phyloP scores from a whole-genome alignment of 2,113 vertebrate genomes.

The Callithrix jacchus region DNA sequence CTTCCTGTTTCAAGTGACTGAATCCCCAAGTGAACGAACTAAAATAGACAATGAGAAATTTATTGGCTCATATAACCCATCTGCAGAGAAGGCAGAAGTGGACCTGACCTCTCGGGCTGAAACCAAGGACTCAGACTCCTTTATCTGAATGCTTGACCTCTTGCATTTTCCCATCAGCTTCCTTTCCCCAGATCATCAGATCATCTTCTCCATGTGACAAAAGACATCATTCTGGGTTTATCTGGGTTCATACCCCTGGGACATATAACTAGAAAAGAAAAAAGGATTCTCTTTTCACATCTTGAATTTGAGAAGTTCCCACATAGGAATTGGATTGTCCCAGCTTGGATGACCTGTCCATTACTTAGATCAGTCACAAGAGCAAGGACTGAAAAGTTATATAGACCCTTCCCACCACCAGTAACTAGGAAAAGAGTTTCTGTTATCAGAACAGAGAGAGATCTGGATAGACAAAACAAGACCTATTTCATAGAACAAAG shows the following conservation, averaged over 20 bases:
- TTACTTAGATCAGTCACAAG: not conserved
- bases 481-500: not conserved
- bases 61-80: not conserved
- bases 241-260: not conserved
- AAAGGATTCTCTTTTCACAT: not conserved
- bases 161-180: not conserved
- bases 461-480: not conserved
- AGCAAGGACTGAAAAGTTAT: not conserved
- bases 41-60: not conserved
- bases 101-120: not conserved
- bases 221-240: not conserved
- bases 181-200: not conserved
- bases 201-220: not conserved
- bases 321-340: not conserved
- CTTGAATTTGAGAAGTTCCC: not conserved
- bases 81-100: not conserved
- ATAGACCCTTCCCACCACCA: not conserved
- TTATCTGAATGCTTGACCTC: not conserved
- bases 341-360: not conserved
- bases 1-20: constrained; percentile 9
- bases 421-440: not conserved
- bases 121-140: not conserved
- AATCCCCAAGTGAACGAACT: not conserved
- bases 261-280: not conserved
- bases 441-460: not conserved